Conservation (phyloP, 2,888 invertebrate species). For the Cryptocheilus praepositus region DNA sequence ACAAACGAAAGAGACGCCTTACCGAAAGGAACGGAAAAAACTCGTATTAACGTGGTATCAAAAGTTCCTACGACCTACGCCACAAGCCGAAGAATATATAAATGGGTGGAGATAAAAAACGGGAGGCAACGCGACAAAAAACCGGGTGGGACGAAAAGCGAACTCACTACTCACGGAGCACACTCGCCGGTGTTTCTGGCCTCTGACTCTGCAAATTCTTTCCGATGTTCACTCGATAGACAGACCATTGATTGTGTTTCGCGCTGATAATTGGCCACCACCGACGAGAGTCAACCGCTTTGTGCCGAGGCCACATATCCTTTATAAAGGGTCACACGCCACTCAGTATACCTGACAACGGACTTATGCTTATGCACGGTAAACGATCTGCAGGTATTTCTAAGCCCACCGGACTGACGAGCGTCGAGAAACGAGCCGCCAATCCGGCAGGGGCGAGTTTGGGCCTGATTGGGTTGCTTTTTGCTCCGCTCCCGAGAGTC, state of each 20-base stretch:
- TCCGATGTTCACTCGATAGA: too few relatives aligned
- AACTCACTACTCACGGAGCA: slow-evolving; percentile 50
- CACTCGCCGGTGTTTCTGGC: slow-evolving; percentile 29
- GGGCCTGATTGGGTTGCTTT: slow-evolving; percentile 1
- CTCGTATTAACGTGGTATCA: slow-evolving; percentile 4
- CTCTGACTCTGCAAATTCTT: slow-evolving; percentile 12
- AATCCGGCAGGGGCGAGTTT: not conserved
- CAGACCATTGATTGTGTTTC: too few relatives aligned
- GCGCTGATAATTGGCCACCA: slow-evolving; percentile 12
- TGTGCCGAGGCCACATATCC: slow-evolving; percentile 45
- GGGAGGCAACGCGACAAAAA: slow-evolving; percentile 53
- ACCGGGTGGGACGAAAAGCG: slow-evolving; percentile 62
- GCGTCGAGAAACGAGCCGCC: not conserved
- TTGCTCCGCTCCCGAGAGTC: not conserved
- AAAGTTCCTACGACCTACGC: slow-evolving; percentile 65
- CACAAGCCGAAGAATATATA: slow-evolving; percentile 63
- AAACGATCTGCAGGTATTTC: slow-evolving; percentile 66
- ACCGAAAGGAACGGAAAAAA: slow-evolving; percentile 8
- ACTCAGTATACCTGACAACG: slow-evolving; percentile 43
- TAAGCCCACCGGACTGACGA: slow-evolving; percentile 51
- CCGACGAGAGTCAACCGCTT: slow-evolving; percentile 29
- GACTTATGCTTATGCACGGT: slow-evolving; percentile 4
- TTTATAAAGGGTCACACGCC: slow-evolving; percentile 58
- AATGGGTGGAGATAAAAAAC: slow-evolving; percentile 46
- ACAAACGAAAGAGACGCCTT: too few relatives aligned